Evolutionary conservation across 2,888 invertebrate species (phyloP).

Genomic region (Uloborus plumipes): DNA sequence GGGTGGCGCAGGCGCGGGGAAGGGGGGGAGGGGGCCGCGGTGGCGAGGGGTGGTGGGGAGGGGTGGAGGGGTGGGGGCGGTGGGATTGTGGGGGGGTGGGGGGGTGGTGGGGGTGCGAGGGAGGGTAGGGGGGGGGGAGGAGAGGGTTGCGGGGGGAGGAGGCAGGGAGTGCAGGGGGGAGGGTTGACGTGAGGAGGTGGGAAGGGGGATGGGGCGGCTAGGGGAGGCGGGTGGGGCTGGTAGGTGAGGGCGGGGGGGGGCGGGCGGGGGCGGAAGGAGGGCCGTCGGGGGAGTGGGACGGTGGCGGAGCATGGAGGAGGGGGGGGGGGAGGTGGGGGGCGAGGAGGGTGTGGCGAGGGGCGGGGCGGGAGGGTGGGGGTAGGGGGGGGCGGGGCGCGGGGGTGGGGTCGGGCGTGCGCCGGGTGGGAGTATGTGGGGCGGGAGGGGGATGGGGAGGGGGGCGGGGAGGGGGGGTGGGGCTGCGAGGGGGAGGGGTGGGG

Average conservation of each 20-base stretch:
- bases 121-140: conserved; percentile 1
- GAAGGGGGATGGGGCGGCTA: not conserved
- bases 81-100: conserved; percentile 2
- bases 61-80: conserved; percentile 10
- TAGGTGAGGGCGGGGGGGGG: not conserved
- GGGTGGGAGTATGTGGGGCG: not conserved
- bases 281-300: too few species aligned
- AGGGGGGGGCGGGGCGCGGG: not conserved
- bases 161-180: not conserved
- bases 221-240: not conserved
- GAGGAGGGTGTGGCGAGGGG: too few species aligned
- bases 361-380: too few species aligned
- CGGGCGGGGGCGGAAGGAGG: not conserved
- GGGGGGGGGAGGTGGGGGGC: not conserved
- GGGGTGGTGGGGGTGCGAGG: conserved; percentile 1
- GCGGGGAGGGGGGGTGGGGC: not conserved
- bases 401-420: not conserved
- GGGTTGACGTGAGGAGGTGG: not conserved
- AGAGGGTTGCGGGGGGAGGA: not conserved
- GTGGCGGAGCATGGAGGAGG: too few species aligned
- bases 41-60: conserved; percentile 5
- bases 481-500: not conserved
- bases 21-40: conserved; percentile 6
- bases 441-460: not conserved
- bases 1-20: conserved; percentile 1